phyloP scores from a whole-genome alignment of 2,797 vertebrate species.

The Remorina albescens region DNA sequence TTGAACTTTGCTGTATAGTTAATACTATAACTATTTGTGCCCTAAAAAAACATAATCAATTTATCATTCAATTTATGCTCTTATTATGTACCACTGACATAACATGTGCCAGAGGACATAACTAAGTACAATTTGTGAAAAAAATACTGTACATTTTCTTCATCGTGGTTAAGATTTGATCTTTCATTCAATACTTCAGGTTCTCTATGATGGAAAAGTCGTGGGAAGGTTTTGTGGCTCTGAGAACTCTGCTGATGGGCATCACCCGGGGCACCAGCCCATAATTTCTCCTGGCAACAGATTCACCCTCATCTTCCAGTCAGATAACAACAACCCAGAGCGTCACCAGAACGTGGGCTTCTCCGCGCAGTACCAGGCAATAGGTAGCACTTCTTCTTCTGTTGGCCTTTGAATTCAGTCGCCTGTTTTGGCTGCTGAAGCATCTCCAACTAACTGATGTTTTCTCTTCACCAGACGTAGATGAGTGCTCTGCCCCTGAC shows the following conservation, averaged over 20 bases:
- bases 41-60: no score
- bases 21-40: background rate
- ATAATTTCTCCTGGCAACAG: constrained; percentile 81
- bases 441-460: background rate
- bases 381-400: constrained; percentile 61
- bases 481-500: constrained; percentile 78
- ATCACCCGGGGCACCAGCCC: constrained; percentile 77
- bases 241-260: constrained; percentile 74
- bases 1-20: background rate
- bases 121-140: background rate
- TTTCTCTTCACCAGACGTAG: constrained; percentile 73
- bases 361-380: constrained; percentile 80
- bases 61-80: background rate
- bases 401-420: background rate
- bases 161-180: background rate
- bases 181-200: constrained; percentile 53
- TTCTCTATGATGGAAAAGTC: constrained; percentile 71
- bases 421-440: background rate
- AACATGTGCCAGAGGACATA: background rate
- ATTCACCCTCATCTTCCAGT: constrained; percentile 76
- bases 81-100: background rate
- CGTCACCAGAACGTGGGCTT: constrained; percentile 75
- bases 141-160: no score
- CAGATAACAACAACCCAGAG: constrained; percentile 74
- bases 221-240: constrained; percentile 84